Evolutionary conservation across 2,797 vertebrate genomes (phyloP).

Genomic region (Hafferia zeledoni): DNA sequence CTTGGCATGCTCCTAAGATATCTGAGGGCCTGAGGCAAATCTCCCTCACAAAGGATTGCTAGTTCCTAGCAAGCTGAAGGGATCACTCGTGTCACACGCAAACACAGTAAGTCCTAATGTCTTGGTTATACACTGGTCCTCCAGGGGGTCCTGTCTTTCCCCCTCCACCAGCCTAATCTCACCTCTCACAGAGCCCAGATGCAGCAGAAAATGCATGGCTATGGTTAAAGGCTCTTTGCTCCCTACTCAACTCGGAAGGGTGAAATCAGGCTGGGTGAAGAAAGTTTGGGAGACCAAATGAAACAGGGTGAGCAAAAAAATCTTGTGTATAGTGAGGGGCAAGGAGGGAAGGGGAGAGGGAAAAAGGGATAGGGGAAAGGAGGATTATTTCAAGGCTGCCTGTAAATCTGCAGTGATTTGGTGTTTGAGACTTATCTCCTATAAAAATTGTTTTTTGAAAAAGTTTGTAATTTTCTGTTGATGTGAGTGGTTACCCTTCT

Average conservation of each 20-base stretch:
- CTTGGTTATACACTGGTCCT: background rate
- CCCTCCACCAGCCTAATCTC: background rate
- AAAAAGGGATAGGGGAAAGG: background rate
- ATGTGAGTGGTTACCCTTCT: background rate
- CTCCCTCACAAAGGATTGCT: background rate
- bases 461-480: background rate
- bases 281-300: background rate
- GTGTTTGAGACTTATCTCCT: background rate
- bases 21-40: background rate
- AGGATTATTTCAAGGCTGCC: background rate
- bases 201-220: background rate
- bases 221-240: background rate
- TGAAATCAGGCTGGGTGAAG: background rate
- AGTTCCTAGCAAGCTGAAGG: background rate
- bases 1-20: background rate
- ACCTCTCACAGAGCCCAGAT: background rate
- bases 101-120: background rate
- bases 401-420: background rate
- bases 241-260: background rate
- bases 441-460: background rate
- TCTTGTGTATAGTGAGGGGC: fast-evolving
- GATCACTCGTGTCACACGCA: fast-evolving
- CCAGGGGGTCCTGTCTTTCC: fast-evolving
- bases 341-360: background rate
- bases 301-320: background rate